Conservation (phyloP, 1,140 invertebrate species). For the Papilio machaon region DNA sequence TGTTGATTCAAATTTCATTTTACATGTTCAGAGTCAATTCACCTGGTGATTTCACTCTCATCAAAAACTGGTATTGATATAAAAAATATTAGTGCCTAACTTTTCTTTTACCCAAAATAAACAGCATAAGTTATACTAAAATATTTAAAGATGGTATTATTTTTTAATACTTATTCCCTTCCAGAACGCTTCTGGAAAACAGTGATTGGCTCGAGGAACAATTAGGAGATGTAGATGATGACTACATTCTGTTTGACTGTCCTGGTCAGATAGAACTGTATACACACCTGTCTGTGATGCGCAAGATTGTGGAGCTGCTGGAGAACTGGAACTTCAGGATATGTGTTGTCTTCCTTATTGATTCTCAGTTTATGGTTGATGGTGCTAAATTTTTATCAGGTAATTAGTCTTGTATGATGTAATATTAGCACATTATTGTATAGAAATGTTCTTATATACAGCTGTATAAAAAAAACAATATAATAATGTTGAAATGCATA, state of each 20-base stretch:
- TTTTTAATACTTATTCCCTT: constrained; percentile 44
- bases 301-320: constrained; percentile 91
- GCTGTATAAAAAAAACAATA: no score
- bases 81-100: no score
- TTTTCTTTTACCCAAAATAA: no score
- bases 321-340: constrained; percentile 94
- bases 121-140: no score
- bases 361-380: constrained; percentile 99
- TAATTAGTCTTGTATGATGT: constrained; percentile 42
- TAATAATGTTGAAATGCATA: no score
- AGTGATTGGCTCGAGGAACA: constrained; percentile 95
- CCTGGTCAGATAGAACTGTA: constrained; percentile 99
- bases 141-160: not conserved
- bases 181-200: constrained; percentile 94
- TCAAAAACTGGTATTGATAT: no score
- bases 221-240: constrained; percentile 90
- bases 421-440: no score
- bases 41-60: no score
- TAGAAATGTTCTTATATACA: no score
- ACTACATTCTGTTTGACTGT: constrained; percentile 99
- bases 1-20: not conserved
- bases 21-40: no score
- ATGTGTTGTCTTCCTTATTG: constrained; percentile 96
- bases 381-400: constrained; percentile 96
- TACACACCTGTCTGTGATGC: constrained; percentile 96